Percentiles rank a stretch among this genome's conserved stretches.
Conservation (phyloP, 2,113 vertebrate species). For the Bufo bufo region DNA sequence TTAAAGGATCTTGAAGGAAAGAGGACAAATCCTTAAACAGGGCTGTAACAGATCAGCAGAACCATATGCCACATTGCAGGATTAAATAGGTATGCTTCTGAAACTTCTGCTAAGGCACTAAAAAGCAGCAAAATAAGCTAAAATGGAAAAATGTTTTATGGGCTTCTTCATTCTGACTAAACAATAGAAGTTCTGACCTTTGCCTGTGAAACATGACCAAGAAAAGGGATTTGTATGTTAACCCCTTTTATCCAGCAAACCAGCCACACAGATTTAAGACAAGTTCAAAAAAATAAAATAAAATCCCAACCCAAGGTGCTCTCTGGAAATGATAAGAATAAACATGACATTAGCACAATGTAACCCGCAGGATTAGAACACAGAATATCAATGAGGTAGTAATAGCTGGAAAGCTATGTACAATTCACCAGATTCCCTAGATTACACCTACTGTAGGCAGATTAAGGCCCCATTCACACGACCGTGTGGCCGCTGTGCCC, state of each 20-base stretch:
- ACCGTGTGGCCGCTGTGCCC: too few relatives aligned
- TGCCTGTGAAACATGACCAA: slow-evolving; percentile 24
- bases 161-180: slow-evolving; percentile 32
- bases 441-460: too few relatives aligned
- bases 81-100: slow-evolving; percentile 45
- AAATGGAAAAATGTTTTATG: slow-evolving; percentile 51
- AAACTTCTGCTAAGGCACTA: slow-evolving; percentile 28
- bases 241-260: slow-evolving; percentile 12
- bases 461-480: too few relatives aligned
- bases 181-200: slow-evolving; percentile 36
- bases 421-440: not conserved
- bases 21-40: slow-evolving; percentile 52
- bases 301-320: not conserved
- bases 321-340: not conserved
- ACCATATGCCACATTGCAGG: slow-evolving; percentile 47
- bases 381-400: not conserved
- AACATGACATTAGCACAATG: not conserved
- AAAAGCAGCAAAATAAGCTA: slow-evolving; percentile 46
- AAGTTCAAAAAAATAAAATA: not conserved
- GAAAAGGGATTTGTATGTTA: slow-evolving; percentile 23
- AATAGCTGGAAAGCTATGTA: not conserved
- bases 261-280: not conserved
- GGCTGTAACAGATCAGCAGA: slow-evolving; percentile 46
- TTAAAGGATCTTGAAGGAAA: slow-evolving; percentile 51
- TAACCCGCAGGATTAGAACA: not conserved